Conservation (phyloP, 2,113 vertebrate species). For the Pipa parva region DNA sequence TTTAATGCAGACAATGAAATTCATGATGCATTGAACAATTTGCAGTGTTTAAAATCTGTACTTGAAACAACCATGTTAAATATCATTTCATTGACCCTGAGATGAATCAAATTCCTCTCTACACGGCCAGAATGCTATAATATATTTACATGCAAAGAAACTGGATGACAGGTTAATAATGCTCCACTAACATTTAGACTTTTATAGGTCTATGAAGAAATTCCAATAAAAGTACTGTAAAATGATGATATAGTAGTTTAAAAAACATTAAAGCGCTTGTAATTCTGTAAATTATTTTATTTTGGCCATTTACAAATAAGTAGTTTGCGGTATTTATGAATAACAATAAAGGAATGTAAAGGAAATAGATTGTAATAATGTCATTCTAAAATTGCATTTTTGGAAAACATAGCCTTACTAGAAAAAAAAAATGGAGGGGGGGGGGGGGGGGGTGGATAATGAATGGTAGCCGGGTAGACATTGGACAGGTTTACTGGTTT, state of each 20-base stretch:
- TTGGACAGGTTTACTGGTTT: too few species aligned
- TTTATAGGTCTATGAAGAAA: conserved; percentile 53
- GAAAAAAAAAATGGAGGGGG: too few species aligned
- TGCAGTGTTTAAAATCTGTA: conserved; percentile 33
- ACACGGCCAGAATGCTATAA: conserved; percentile 53
- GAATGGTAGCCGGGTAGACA: too few species aligned
- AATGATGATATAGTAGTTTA: conserved; percentile 50
- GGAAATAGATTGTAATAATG: too few species aligned
- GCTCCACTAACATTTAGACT: conserved; percentile 57
- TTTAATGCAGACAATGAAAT: conserved; percentile 15
- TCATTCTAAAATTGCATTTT: too few species aligned
- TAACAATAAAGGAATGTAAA: too few species aligned
- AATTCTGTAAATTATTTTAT: not conserved
- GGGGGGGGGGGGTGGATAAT: too few species aligned
- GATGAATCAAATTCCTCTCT: conserved; percentile 51
- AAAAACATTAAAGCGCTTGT: conserved; percentile 23
- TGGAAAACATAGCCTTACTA: too few species aligned
- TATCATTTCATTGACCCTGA: conserved; percentile 54
- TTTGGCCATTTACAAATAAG: too few species aligned
- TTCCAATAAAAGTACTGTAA: conserved; percentile 52
- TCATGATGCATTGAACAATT: conserved; percentile 17
- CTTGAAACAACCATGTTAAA: conserved; percentile 35
- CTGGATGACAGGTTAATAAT: conserved; percentile 60
- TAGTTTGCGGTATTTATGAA: too few species aligned
- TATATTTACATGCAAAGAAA: conserved; percentile 45